Conservation (phyloP, 2,888 invertebrate species). For the Scaptomyza flava region DNA sequence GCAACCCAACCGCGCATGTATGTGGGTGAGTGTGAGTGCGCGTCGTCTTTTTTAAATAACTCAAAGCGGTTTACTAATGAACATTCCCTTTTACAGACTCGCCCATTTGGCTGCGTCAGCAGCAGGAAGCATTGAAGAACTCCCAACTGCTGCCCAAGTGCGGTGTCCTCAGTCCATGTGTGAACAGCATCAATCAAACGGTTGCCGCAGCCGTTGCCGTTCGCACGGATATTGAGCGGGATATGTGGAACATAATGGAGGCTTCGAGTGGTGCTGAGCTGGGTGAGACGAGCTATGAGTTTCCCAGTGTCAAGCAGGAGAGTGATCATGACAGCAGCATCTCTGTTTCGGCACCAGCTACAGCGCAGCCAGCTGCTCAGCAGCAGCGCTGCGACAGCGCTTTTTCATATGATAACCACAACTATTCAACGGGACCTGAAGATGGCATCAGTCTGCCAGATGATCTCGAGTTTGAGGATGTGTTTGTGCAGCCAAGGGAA, state of each 20-base stretch:
- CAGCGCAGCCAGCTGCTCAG: constrained; percentile 32
- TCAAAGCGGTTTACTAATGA: constrained; percentile 29
- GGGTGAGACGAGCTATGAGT: constrained; percentile 74
- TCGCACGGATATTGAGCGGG: constrained; percentile 83
- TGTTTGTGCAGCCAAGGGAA: constrained; percentile 70
- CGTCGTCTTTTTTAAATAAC: constrained; percentile 45
- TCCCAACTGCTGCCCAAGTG: constrained; percentile 72
- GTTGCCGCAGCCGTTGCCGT: constrained; percentile 84
- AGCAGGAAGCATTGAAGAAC: constrained; percentile 80
- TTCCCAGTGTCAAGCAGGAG: constrained; percentile 56
- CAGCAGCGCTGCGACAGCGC: constrained; percentile 68
- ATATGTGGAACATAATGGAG: constrained; percentile 86
- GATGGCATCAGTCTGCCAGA: constrained; percentile 57
- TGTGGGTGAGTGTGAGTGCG: constrained; percentile 83
- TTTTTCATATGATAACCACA: constrained; percentile 81
- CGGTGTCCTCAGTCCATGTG: constrained; percentile 74
- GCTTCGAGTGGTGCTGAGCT: constrained; percentile 83
- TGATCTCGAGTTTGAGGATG: constrained; percentile 78
- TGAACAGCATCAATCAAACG: constrained; percentile 83
- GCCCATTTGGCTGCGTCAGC: constrained; percentile 87
- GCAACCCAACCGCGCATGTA: constrained; percentile 86
- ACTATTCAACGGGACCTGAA: constrained; percentile 78
- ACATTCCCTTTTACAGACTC: constrained; percentile 83
- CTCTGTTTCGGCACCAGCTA: constrained; percentile 47
- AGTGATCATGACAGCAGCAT: constrained; percentile 54